These are phyloP conservation scores for Glareola pratincola DNA, from an alignment of 2,113 vertebrate genomes.

Conservation along the genomic window DNA sequence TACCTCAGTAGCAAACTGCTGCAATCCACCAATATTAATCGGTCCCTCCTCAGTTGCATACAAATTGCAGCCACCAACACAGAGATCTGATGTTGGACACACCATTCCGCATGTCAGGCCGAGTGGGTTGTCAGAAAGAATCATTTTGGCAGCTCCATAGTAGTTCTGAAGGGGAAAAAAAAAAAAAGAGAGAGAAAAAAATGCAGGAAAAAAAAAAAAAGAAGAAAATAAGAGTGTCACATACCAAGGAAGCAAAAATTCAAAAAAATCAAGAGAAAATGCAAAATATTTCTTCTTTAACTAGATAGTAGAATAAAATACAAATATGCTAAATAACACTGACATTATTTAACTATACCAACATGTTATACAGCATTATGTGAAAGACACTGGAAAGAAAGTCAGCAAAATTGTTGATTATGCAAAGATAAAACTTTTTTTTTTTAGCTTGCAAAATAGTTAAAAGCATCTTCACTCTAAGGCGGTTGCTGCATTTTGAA, in stretches of 20 bases:
- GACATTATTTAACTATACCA: not conserved
- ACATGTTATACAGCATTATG: not conserved
- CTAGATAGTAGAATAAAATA: not conserved
- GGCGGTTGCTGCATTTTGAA: not conserved
- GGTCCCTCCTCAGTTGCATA: slow-evolving; percentile 90
- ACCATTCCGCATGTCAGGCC: slow-evolving; percentile 93
- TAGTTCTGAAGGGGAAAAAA: slow-evolving; percentile 80
- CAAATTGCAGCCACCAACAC: slow-evolving; percentile 86
- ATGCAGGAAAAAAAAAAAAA: no score
- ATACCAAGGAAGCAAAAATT: not conserved
- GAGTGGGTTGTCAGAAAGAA: slow-evolving; percentile 92
- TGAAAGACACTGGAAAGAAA: not conserved
- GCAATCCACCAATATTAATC: slow-evolving; percentile 94
- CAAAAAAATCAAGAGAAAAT: not conserved
- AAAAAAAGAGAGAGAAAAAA: not conserved
- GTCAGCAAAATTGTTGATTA: not conserved
- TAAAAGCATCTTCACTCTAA: not conserved
- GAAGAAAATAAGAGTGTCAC: not conserved
- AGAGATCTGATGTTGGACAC: slow-evolving; percentile 92
- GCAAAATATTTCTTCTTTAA: not conserved
- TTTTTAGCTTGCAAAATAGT: not conserved
- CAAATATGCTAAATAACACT: not conserved
- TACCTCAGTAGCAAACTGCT: slow-evolving; percentile 94
- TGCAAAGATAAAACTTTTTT: not conserved
- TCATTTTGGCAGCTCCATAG: slow-evolving; percentile 87